Evolutionary conservation across 2,888 invertebrate genomes (phyloP), one percentile per base, ranked within the genome.

Genomic region (Netelia virgata): DNA sequence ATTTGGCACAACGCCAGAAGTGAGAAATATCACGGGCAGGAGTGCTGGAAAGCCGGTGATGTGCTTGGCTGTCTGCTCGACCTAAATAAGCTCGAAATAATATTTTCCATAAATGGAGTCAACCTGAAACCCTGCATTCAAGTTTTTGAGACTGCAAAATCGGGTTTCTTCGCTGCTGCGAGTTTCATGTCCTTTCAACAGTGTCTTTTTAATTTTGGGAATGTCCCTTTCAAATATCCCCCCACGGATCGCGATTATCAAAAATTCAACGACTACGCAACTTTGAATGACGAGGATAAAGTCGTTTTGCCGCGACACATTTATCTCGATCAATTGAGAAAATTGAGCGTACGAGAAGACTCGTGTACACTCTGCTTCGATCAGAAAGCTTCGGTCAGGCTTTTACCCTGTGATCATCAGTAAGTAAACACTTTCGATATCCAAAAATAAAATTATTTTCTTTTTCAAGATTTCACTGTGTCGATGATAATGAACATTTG

Each of bases 151-250:
- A 96, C 96, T 91, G 96, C 96, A 41, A 98, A 97, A 88, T 95
- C 96, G 88, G 98, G 98, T 43, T 98, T 98, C 94, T 98, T 97
- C 94, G 98, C 98, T 9, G 98, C 98, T 2, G 98, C 98, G 2
- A 98, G 98, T 93, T 98, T 98, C 94, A 98, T 98, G 98, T 97
- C 98, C 85, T 98, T 98, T 95, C 98, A 99, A 93, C 98, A 98
- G 92, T 98, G 98, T 94, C 95, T 96, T 69, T 98, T 98, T 94
- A 98, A 98, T 94, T 98, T 98, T 94, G 98, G 98, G 75, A 95
- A 96, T 84, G 95, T 96, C 85, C 96, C 97, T 0, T 98, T 98
- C 94, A 94, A 94, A 88, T 96, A 94, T 94, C 96, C 98, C 59
- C 98, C 98, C 0, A 93, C 93, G 3, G 95, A 96, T 89, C 94